Base-by-base conservation (phyloP, 2,797 vertebrate species). In the Pseudochirops cupreus region DNA sequence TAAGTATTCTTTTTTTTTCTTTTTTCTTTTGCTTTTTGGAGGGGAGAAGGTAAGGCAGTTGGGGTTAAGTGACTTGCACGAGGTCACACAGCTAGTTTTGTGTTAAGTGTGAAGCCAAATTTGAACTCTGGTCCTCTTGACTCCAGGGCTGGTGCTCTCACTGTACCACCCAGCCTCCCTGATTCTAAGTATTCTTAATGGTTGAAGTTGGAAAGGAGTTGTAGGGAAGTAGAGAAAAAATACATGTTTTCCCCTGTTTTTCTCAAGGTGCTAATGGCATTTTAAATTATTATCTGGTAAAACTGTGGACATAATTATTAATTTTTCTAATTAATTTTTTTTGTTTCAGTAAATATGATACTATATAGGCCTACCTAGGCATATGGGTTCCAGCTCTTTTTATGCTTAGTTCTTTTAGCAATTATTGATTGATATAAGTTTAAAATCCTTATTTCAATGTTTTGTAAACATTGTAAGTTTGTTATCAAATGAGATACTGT, bases 251-350 rank as follows among this genome's bases (percentile, higher is more conserved):
- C 50, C n/a, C 94, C 18, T 24, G 93, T 46, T 93, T 95, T 97
- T 82, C 74, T 93, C 26, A 82, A 92, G 33, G 16, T 92, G 92
- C 92, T 56, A 26, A 5, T 92, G 21, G 13, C 52, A 91, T 92
- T 97, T 93, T 95, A 91, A 52, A 46, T 82, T 46, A 46, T 18
- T 95, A 18, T 56, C 46, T 92, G 50, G 93, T 67, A 91, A 93
- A 94, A 90, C 92, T 53, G 54, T 96, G 52, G 31, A 28, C 28
- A 54, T 58, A 95, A 28, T 28, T 94, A 28, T 96, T 96, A 92
- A 74, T 92, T 96, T 93, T 94, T 96, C 56, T 95, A 95, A n/a
- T 96, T 94, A 91, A n/a, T 31, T 5, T 56, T 91, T 96, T 91
- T 50, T 93, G 39, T 92, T 92, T 91, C 26, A 94, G 54, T 31